Evolutionary conservation across 2,113 vertebrate genomes (phyloP).

Genomic region (Heliornis fulica): DNA sequence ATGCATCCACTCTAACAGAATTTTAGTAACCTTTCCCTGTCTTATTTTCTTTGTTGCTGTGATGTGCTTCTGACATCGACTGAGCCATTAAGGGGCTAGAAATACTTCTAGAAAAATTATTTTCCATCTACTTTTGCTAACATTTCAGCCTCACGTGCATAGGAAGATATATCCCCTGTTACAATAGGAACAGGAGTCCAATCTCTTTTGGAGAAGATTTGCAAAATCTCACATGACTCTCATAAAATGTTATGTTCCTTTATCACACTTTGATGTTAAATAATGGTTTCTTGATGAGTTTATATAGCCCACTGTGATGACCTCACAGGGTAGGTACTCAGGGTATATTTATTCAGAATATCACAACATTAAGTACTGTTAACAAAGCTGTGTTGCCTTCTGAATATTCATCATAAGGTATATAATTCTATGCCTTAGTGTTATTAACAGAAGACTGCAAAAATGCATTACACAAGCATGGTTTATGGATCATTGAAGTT

Average conservation of each 20-base stretch:
- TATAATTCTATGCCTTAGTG: neutral
- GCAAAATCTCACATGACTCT: neutral
- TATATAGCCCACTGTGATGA: neutral
- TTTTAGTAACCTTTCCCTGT: neutral
- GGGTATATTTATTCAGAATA: neutral
- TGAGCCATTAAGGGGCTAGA: neutral
- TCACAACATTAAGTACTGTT: neutral
- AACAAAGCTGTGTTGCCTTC: neutral
- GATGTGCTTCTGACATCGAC: neutral
- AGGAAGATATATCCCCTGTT: neutral
- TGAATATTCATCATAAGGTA: neutral
- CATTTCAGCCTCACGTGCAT: neutral
- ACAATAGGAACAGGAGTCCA: neutral
- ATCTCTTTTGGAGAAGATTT: neutral
- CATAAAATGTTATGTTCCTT: neutral
- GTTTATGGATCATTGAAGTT: neutral
- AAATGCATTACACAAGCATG: neutral
- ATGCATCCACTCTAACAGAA: neutral
- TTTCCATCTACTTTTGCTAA: neutral
- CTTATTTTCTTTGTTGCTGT: neutral
- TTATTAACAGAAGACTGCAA: neutral
- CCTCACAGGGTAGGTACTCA: neutral
- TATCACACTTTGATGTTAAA: neutral
- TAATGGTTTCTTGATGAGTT: neutral
- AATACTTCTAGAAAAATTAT: neutral